Evolutionary conservation across 2,888 invertebrate genomes (phyloP), one percentile per base, ranked within the genome.

Genomic region (Phyto melanocephala): DNA sequence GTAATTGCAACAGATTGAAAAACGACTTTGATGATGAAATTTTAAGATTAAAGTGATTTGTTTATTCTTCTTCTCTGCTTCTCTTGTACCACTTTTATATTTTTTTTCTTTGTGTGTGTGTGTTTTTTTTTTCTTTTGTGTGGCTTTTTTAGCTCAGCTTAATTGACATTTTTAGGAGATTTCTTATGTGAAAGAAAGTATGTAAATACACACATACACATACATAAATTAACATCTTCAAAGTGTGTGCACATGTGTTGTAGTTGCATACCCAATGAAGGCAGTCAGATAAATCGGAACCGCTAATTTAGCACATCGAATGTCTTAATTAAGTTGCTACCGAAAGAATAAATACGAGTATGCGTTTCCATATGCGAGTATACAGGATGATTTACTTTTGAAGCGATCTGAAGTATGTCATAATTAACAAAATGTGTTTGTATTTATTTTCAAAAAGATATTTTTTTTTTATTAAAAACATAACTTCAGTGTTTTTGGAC

Each of bases 1-100:
- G 72, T 77, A 83, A 80, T 83, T 83, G 76, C 72, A 77, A 24
- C 80, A 60, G 77, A 80, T 77, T 68, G 58, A 70, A 72, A 77
- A 76, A 63, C 62, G 72, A 65, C 77, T 83, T 80, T 80, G 76
- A 83, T 63, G 80, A 80, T 45, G 68, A 62, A 58, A 67, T 71
- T 40, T 72, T 5, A 40, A 82, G 70, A 79, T 82, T 65, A 75
- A 78, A 79, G 78, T 58, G 47, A 74, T 68, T 75, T 42, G 33
- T 54, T 52, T 71, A 45, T 58, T 42, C 6, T 56, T 13, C 11
- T 50, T 65, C 5, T 47, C 28, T 28, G 22, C 33, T 8, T 11
- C 10, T 22, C 5, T 45, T 4, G 15, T 56, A 28, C 20, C 45
- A 42, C 40, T 17, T 35, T n/a, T 33, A 50, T 47, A 22, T 24